Conservation (phyloP, 2,888 invertebrate species). For the Tenthredo scrophulariae region DNA sequence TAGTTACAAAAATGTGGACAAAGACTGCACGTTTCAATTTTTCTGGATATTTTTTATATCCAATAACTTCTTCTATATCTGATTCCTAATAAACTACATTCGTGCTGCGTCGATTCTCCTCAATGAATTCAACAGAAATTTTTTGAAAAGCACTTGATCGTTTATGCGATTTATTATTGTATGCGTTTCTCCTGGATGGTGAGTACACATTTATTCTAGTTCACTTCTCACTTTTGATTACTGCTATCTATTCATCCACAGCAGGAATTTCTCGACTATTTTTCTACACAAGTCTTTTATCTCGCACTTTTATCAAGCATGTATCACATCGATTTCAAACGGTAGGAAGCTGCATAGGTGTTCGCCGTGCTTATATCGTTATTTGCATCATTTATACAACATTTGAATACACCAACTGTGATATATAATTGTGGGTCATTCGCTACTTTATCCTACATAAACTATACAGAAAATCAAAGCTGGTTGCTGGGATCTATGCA, state of each 20-base stretch:
- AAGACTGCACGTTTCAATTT: not conserved
- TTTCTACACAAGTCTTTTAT: not conserved
- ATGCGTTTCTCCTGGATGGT: conserved; percentile 40
- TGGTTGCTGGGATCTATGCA: not conserved
- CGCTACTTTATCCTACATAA: not conserved
- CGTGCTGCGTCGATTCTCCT: not conserved
- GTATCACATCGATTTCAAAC: conserved; percentile 33
- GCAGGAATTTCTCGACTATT: conserved; percentile 30
- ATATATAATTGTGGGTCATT: not conserved
- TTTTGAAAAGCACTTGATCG: not conserved
- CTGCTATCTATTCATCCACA: conserved; percentile 52
- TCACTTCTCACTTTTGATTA: conserved; percentile 58
- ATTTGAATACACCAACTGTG: not conserved
- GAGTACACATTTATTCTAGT: conserved; percentile 44
- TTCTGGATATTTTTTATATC: not conserved
- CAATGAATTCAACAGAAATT: not conserved
- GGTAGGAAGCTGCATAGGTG: conserved; percentile 47
- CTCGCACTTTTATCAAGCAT: conserved; percentile 63
- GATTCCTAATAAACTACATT: not conserved
- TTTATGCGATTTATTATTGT: conserved; percentile 26
- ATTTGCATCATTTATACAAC: conserved; percentile 20
- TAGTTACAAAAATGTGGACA: not conserved
- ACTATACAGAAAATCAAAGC: not conserved
- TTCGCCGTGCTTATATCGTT: conserved; percentile 38
- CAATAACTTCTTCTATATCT: not conserved